Percentiles rank a stretch among this genome's conserved stretches.
Evolutionary conservation across 2,888 invertebrate genomes (phyloP).

Genomic region (Sclerodermus sp.): DNA sequence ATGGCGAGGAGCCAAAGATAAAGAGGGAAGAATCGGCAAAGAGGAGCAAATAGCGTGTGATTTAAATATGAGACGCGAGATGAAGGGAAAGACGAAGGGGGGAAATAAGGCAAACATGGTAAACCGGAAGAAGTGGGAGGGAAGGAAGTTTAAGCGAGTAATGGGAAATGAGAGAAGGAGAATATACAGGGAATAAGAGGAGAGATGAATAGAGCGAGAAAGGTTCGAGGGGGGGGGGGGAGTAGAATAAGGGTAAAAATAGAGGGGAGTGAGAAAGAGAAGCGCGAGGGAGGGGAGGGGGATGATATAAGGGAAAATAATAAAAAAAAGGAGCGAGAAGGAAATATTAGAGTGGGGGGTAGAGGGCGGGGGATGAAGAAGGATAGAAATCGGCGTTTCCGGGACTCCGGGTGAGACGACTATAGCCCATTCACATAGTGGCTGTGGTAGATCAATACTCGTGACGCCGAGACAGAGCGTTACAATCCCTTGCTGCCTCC

Average conservation of each 20-base stretch:
- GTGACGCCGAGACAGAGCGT: constrained; percentile 47
- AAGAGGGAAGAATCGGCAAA: not conserved
- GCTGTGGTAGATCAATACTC: constrained; percentile 50
- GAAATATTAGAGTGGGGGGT: too few relatives aligned
- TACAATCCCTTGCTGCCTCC: constrained; percentile 32
- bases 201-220: too few relatives aligned
- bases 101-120: not conserved
- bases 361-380: constrained; percentile 11
- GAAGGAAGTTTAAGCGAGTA: too few relatives aligned
- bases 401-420: constrained; percentile 35
- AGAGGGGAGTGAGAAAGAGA: too few relatives aligned
- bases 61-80: too few relatives aligned
- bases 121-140: not conserved
- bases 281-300: constrained; percentile 7
- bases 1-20: too few relatives aligned
- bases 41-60: too few relatives aligned
- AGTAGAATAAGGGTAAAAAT: too few relatives aligned
- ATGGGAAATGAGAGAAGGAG: too few relatives aligned
- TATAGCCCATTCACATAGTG: constrained; percentile 48
- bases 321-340: not conserved
- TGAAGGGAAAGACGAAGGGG: not conserved
- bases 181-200: constrained; percentile 11
- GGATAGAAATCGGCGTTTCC: constrained; percentile 31
- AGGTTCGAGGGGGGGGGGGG: too few relatives aligned
- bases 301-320: constrained; percentile 7